A percentile compares a stretch with the other conserved stretches of the same genome.
These are phyloP conservation scores for Corythaixoides concolor DNA, from an alignment of 2,113 vertebrate genomes.

Conservation along the genomic window DNA sequence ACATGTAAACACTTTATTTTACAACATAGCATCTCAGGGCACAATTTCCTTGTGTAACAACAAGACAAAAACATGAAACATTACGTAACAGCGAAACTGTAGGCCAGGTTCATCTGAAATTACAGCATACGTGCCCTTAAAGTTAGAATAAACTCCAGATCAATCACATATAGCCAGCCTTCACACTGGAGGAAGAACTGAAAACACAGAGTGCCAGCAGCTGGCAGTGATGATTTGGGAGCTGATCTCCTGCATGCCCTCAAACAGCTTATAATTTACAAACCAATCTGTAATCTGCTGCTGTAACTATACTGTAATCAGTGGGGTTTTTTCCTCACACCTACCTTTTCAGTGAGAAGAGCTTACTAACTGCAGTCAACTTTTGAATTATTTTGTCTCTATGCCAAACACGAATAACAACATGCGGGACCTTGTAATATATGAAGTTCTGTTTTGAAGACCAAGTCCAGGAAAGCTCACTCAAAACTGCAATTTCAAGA, in stretches of 20 bases:
- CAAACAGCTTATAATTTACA: too few species aligned
- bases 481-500: neutral
- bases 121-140: neutral
- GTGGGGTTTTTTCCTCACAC: neutral
- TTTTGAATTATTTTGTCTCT: neutral
- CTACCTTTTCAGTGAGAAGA: neutral
- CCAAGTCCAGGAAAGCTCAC: neutral
- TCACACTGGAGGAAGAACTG: accelerated
- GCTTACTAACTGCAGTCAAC: neutral
- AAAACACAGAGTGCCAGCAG: neutral
- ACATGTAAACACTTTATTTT: neutral
- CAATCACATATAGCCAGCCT: neutral
- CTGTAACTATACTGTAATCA: neutral
- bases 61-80: neutral
- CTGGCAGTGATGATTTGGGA: neutral
- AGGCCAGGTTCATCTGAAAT: neutral
- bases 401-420: neutral
- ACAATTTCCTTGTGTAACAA: neutral
- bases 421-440: neutral
- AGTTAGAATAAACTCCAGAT: neutral
- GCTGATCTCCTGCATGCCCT: neutral
- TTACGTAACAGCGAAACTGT: neutral
- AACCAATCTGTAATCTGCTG: neutral
- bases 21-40: neutral
- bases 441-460: neutral